Conservation (phyloP, 2,888 invertebrate species). For the Coelogynopora nodosa region DNA sequence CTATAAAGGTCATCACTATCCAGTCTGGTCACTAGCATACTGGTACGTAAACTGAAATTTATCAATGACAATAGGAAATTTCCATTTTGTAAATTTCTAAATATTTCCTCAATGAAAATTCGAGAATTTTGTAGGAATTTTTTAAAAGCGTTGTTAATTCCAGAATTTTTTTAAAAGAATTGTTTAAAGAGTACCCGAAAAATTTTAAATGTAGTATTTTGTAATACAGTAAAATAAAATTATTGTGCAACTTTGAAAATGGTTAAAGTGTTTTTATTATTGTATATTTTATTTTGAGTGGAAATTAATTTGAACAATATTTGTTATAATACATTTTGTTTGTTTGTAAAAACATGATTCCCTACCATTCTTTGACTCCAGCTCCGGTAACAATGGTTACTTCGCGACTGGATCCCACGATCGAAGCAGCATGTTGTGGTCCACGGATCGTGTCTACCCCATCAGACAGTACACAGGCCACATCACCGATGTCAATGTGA, state of each 20-base stretch:
- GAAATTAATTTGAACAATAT: no score
- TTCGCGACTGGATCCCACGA: conserved; percentile 78
- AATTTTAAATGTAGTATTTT: background rate
- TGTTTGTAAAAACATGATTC: background rate
- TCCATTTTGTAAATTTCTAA: no score
- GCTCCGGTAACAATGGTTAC: background rate
- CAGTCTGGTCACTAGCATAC: background rate
- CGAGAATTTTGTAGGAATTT: no score
- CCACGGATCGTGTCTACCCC: conserved; percentile 75
- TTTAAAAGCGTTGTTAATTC: background rate
- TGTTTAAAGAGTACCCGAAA: background rate
- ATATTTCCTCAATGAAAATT: no score
- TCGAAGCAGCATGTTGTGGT: conserved; percentile 76
- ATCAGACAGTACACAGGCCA: conserved; percentile 82
- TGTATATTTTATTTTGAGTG: no score
- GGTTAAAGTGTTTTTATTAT: no score
- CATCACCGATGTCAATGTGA: conserved; percentile 78
- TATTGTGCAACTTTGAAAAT: no score
- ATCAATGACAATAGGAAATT: no score
- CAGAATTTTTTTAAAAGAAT: background rate
- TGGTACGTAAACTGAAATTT: no score
- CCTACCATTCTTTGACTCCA: background rate
- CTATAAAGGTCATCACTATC: background rate
- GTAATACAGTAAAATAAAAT: no score
- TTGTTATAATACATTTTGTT: no score